Percentiles rank a stretch among this genome's conserved stretches.
Conservation (phyloP, 1,140 invertebrate species). For the Drosophila ercepeae region DNA sequence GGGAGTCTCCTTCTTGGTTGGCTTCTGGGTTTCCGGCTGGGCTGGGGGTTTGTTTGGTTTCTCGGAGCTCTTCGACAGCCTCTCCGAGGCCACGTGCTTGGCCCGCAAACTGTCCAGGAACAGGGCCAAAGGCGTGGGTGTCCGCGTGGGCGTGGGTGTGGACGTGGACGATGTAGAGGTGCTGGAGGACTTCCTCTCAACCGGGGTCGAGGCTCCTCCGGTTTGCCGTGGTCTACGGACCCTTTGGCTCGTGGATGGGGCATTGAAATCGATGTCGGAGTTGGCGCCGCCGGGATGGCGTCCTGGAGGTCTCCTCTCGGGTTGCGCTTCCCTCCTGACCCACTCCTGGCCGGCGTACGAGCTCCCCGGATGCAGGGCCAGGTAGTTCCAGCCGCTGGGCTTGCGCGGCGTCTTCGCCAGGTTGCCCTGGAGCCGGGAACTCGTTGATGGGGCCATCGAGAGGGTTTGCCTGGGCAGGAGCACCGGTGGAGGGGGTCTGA, state of each 20-base stretch:
- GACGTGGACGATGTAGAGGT: not conserved
- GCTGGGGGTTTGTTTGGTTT: no score
- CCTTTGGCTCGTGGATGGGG: not conserved
- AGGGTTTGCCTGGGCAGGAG: not conserved
- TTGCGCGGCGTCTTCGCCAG: not conserved
- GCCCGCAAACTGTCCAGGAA: conserved; percentile 18
- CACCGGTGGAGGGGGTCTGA: not conserved
- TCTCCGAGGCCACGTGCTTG: not conserved
- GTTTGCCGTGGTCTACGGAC: not conserved
- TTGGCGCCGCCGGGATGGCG: no score
- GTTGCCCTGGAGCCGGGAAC: not conserved
- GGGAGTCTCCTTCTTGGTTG: not conserved
- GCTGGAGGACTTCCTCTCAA: not conserved
- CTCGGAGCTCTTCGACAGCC: not conserved
- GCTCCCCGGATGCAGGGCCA: not conserved
- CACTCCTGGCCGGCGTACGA: not conserved
- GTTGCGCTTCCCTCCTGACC: not conserved
- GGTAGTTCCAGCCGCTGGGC: not conserved
- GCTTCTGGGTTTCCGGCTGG: no score
- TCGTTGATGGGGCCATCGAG: not conserved
- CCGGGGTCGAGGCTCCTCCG: not conserved
- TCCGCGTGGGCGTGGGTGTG: not conserved
- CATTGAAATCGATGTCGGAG: not conserved
- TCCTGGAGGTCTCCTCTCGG: no score
- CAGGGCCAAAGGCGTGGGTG: conserved; percentile 5